Percentiles rank a stretch among this genome's conserved stretches.
Conservation (phyloP, 1,140 invertebrate species). For the Bombus consobrinus region DNA sequence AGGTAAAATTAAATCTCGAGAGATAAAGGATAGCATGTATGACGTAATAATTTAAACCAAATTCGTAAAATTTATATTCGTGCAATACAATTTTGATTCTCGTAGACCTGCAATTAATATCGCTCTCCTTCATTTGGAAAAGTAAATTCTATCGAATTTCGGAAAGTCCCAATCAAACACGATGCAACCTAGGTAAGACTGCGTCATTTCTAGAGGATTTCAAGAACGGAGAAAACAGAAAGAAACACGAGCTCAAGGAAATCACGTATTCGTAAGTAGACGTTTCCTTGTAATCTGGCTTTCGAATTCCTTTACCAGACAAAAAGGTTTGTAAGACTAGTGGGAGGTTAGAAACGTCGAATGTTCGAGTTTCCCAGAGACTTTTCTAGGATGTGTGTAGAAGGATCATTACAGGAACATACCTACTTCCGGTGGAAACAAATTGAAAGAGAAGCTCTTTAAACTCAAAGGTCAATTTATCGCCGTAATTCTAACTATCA, state of each 20-base stretch:
- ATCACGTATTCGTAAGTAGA: slow-evolving; percentile 2
- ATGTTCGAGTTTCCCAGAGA: background rate
- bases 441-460: background rate
- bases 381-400: background rate
- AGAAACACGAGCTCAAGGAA: background rate
- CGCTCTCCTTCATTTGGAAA: background rate
- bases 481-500: no score
- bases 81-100: background rate
- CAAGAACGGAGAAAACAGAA: background rate
- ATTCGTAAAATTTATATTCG: background rate
- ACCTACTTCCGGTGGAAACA: background rate
- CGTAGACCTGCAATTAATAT: background rate
- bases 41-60: background rate
- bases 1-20: background rate
- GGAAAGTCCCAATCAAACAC: background rate
- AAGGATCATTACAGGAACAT: background rate
- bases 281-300: slow-evolving; percentile 11
- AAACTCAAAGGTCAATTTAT: background rate
- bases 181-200: background rate
- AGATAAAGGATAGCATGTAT: background rate
- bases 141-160: background rate
- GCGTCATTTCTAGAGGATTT: background rate
- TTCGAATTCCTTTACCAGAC: background rate
- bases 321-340: background rate
- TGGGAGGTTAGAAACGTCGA: background rate